Percentiles rank a stretch among this genome's conserved stretches.
Conservation (phyloP, 2,888 invertebrate genomes). For the Agrotis segetum region DNA sequence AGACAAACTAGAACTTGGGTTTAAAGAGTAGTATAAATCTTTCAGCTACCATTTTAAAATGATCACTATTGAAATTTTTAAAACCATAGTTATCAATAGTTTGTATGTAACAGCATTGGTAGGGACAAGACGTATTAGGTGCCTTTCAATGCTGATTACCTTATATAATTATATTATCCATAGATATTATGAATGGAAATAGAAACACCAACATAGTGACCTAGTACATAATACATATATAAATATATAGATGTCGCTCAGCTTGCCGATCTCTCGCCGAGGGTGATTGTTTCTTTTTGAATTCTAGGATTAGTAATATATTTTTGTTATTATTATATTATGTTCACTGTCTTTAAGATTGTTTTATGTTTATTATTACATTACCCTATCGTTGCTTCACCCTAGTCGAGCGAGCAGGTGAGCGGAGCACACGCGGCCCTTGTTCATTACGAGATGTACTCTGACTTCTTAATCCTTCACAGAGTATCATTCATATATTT, state of each 20-base stretch:
- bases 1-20: slow-evolving; percentile 87
- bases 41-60: slow-evolving; percentile 84
- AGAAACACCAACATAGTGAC: slow-evolving; percentile 90
- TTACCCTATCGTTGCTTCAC: slow-evolving; percentile 77
- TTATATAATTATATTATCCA: slow-evolving; percentile 78
- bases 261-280: slow-evolving; percentile 74
- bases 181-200: slow-evolving; percentile 87
- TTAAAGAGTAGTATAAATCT: slow-evolving; percentile 85
- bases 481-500: slow-evolving; percentile 66
- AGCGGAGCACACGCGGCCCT: slow-evolving; percentile 69
- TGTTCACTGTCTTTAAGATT: slow-evolving; percentile 84
- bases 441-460: slow-evolving; percentile 76
- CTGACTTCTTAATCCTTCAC: slow-evolving; percentile 66
- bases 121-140: slow-evolving; percentile 71
- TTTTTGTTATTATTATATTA: slow-evolving; percentile 84
- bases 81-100: slow-evolving; percentile 86
- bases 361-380: slow-evolving; percentile 79
- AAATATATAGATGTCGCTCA: slow-evolving; percentile 75
- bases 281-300: slow-evolving; percentile 78
- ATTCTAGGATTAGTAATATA: slow-evolving; percentile 87
- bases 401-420: slow-evolving; percentile 73
- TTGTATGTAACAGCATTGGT: slow-evolving; percentile 80
- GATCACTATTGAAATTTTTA: slow-evolving; percentile 79
- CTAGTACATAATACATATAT: slow-evolving; percentile 85
- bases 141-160: slow-evolving; percentile 78